Evolutionary conservation across 2,113 vertebrate genomes (phyloP), one percentile per base, ranked within the genome.

Genomic region (Lipophrys pholis): DNA sequence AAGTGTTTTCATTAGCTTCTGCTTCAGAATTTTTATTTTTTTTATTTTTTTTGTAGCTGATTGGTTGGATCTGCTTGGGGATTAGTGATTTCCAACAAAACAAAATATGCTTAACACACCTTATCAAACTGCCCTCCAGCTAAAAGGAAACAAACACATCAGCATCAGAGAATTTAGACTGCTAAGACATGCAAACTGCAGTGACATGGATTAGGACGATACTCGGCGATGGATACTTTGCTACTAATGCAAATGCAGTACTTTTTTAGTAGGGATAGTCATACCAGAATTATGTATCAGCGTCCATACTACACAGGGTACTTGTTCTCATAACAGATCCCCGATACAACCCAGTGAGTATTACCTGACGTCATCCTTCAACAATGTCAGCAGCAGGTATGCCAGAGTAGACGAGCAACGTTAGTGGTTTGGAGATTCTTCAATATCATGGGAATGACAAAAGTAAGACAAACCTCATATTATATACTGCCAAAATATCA

Each of bases 41-140:
- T n/a, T n/a, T 68, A 38, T 65, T 8, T 53, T 46, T n/a, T 56
- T 35, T 16, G 59, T 69, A 64, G 30, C 38, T 61, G 49, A 64
- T 73, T 55, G 55, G 30, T 75, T 73, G 48, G 42, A 62, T 71
- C 46, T 71, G 42, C 58, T 70, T 21, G 12, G 15, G 62, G 41
- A 69, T 71, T 14, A 68, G 45, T 17, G 50, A 16, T 61, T 53
- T 66, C 14, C 40, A 52, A 53, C 54, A 17, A 61, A 81, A 83
- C 36, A 50, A 77, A 70, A 51, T 74, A 53, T 54, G 69, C 42
- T 67, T 74, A 46, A 21, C 50, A 35, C 21, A 69, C 60, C n/a
- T 73, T 73, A 59, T 48, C 49, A 60, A 52, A 67, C 40, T 54
- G 9, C 49, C 57, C 51, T 65, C 17, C 60, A 42, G 52, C 57